These are phyloP conservation scores for Thymelicus acteon DNA, from an alignment of 2,888 invertebrate genomes.

Conservation along the genomic window DNA sequence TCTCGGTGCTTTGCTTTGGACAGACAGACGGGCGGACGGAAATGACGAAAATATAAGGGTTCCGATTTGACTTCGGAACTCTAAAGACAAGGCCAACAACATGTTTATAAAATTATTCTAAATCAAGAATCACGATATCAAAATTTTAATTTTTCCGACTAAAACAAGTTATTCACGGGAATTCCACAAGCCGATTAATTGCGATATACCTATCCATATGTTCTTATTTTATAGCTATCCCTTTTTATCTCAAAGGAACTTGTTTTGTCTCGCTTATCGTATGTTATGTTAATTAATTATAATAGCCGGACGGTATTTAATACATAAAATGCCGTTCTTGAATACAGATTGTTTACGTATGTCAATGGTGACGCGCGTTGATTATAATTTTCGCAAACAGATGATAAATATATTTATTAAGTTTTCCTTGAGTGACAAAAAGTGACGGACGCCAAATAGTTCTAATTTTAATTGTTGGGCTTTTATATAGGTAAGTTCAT, in stretches of 20 bases:
- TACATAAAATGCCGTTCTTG: slow-evolving; percentile 13
- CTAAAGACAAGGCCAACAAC: too few relatives aligned
- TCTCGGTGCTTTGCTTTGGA: too few relatives aligned
- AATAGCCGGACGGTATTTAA: background rate
- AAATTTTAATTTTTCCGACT: too few relatives aligned
- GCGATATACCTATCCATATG: background rate
- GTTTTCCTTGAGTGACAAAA: slow-evolving; percentile 16
- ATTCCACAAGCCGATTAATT: background rate
- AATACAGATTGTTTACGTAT: slow-evolving; percentile 20
- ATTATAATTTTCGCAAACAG: background rate
- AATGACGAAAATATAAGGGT: too few relatives aligned
- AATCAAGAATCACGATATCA: too few relatives aligned
- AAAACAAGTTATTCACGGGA: background rate
- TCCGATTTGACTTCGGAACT: too few relatives aligned
- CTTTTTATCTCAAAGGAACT: background rate
- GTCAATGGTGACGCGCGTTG: slow-evolving; percentile 7
- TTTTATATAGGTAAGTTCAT: background rate
- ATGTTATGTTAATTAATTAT: background rate
- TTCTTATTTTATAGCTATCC: background rate
- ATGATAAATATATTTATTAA: background rate
- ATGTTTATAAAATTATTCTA: too few relatives aligned
- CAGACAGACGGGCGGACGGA: too few relatives aligned
- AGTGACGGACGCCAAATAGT: background rate
- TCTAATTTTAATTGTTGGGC: background rate
- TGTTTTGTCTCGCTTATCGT: too few relatives aligned